Percentiles rank a stretch among this genome's conserved stretches.
These are phyloP conservation scores for Perccottus glenii DNA, from an alignment of 2,113 vertebrate genomes.

Conservation along the genomic window DNA sequence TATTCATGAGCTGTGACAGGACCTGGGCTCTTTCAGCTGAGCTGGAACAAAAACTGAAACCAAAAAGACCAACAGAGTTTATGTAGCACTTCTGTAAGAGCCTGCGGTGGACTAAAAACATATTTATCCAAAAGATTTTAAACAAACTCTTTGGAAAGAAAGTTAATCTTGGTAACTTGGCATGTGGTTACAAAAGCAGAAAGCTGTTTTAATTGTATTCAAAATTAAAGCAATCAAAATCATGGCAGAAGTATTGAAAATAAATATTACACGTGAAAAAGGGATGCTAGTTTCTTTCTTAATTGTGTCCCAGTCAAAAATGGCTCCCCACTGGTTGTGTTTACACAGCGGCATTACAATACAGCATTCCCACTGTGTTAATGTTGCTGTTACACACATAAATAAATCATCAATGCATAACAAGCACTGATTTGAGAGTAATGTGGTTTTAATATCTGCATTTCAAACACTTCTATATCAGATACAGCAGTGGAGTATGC, in stretches of 20 bases:
- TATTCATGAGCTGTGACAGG: slow-evolving; percentile 34
- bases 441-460: slow-evolving; percentile 37
- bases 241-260: too few relatives aligned
- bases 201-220: too few relatives aligned
- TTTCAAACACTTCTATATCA: slow-evolving; percentile 39
- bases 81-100: neutral
- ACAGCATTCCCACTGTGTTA: slow-evolving; percentile 11
- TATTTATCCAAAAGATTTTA: neutral
- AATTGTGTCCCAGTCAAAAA: neutral
- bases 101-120: slow-evolving; percentile 3
- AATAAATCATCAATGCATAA: slow-evolving; percentile 17
- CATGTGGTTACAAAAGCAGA: too few relatives aligned
- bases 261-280: too few relatives aligned
- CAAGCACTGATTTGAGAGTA: slow-evolving; percentile 4
- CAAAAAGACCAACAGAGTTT: slow-evolving; percentile 2
- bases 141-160: neutral
- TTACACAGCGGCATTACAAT: slow-evolving; percentile 15
- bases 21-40: slow-evolving; percentile 11
- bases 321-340: slow-evolving; percentile 37
- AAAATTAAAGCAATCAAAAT: too few relatives aligned
- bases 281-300: too few relatives aligned
- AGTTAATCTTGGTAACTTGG: neutral
- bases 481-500: neutral
- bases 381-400: slow-evolving; percentile 5
- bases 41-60: neutral